These are phyloP conservation scores for Fabriciana adippe DNA, from an alignment of 2,888 invertebrate species.

Conservation along the genomic window DNA sequence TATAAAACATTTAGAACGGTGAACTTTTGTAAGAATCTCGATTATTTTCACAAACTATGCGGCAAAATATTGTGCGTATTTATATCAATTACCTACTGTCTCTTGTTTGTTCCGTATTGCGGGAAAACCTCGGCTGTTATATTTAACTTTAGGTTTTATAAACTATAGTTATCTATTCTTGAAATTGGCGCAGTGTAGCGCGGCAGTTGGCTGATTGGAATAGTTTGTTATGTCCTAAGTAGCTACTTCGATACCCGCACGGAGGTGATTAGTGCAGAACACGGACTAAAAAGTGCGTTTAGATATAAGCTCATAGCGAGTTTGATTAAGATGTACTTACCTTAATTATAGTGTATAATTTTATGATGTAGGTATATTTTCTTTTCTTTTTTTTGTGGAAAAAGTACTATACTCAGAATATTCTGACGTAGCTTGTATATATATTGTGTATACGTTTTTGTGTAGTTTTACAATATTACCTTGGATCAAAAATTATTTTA, in stretches of 20 bases:
- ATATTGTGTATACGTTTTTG: too few relatives aligned
- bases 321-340: too few relatives aligned
- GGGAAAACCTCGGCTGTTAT: constrained; percentile 3
- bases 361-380: too few relatives aligned
- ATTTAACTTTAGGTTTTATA: neutral
- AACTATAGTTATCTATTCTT: neutral
- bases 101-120: constrained; percentile 3
- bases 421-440: too few relatives aligned
- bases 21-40: neutral
- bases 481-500: neutral
- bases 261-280: too few relatives aligned
- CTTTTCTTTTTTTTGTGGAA: too few relatives aligned
- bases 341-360: too few relatives aligned
- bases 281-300: too few relatives aligned
- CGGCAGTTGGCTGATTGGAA: neutral
- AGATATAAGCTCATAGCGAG: too few relatives aligned
- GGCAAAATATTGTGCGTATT: neutral
- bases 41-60: neutral
- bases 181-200: neutral
- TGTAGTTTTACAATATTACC: too few relatives aligned
- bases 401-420: too few relatives aligned
- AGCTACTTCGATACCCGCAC: too few relatives aligned
- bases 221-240: neutral
- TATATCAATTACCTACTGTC: neutral
- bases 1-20: neutral